A percentile compares a stretch with the other conserved stretches of the same genome.
phyloP scores from a whole-genome alignment of 1,140 invertebrate genomes.

The Battus philenor region DNA sequence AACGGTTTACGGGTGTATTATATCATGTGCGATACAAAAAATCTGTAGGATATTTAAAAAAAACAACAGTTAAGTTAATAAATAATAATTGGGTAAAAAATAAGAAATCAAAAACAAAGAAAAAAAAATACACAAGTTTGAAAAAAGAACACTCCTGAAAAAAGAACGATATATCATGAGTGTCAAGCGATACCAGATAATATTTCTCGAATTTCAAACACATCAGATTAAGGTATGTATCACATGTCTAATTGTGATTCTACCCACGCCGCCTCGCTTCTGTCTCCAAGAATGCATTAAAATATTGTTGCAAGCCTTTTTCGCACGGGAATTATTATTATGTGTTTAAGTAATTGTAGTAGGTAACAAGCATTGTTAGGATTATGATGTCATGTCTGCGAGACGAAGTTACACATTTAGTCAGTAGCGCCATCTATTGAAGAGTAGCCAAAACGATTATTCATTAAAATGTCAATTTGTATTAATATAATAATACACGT shows the following conservation, averaged over 20 bases:
- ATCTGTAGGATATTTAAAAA: too few relatives aligned
- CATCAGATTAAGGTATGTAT: constrained; percentile 36
- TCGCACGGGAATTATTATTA: constrained; percentile 54
- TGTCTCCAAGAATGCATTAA: constrained; percentile 59
- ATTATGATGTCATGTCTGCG: constrained; percentile 39
- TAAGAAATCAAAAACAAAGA: too few relatives aligned
- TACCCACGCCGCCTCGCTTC: constrained; percentile 41
- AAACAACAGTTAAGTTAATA: too few relatives aligned
- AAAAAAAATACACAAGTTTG: too few relatives aligned
- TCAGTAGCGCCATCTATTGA: constrained; percentile 38
- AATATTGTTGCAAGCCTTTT: constrained; percentile 57
- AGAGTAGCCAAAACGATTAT: constrained; percentile 32
- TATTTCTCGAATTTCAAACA: constrained; percentile 22
- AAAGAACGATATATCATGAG: constrained; percentile 18
- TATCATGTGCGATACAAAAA: too few relatives aligned
- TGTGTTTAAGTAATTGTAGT: constrained; percentile 46
- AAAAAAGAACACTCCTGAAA: constrained; percentile 22
- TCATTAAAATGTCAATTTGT: too few relatives aligned
- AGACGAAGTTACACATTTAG: background rate
- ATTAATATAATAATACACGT: too few relatives aligned
- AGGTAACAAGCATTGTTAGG: constrained; percentile 31
- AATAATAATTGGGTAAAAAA: too few relatives aligned
- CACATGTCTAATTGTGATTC: constrained; percentile 54
- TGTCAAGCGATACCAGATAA: constrained; percentile 15
- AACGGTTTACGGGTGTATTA: too few relatives aligned